Evolutionary conservation across 2,113 vertebrate species (phyloP).

Genomic region (Urocolius indicus): DNA sequence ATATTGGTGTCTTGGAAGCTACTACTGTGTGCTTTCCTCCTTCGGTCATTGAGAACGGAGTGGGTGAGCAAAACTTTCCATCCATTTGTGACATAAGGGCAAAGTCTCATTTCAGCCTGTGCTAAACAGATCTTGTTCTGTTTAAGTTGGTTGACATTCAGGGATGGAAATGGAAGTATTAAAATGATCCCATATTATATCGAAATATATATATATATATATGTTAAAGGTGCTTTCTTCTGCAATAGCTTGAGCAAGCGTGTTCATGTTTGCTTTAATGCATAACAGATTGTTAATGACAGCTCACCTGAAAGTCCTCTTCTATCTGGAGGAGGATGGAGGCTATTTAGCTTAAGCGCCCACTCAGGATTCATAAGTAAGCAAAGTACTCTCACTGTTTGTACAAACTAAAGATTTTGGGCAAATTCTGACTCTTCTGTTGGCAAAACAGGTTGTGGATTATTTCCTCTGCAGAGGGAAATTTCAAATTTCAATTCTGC

Average conservation of each 20-base stretch:
- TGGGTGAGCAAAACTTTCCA: slow-evolving; percentile 60
- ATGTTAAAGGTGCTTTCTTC: background rate
- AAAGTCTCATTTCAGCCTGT: slow-evolving; percentile 32
- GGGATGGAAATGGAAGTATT: slow-evolving; percentile 43
- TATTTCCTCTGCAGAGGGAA: background rate
- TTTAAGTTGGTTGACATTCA: slow-evolving; percentile 48
- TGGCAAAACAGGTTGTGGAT: background rate
- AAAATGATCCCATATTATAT: slow-evolving; percentile 14
- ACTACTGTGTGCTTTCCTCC: background rate
- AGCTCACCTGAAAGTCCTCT: background rate
- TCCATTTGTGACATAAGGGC: slow-evolving; percentile 27
- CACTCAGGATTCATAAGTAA: background rate
- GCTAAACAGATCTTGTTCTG: slow-evolving; percentile 52
- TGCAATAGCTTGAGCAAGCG: background rate
- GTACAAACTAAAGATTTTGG: background rate
- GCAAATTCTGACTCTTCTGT: background rate
- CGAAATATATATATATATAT: background rate
- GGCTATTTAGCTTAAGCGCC: background rate
- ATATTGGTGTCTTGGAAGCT: slow-evolving; percentile 57
- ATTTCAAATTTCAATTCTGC: background rate
- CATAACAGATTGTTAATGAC: background rate
- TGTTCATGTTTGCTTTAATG: background rate
- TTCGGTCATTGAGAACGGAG: background rate
- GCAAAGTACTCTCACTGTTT: background rate
- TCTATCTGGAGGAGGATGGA: background rate